Evolutionary conservation across 2,113 vertebrate species (phyloP), one percentile per base, ranked within the genome.

Genomic region (Anhinga rufa): DNA sequence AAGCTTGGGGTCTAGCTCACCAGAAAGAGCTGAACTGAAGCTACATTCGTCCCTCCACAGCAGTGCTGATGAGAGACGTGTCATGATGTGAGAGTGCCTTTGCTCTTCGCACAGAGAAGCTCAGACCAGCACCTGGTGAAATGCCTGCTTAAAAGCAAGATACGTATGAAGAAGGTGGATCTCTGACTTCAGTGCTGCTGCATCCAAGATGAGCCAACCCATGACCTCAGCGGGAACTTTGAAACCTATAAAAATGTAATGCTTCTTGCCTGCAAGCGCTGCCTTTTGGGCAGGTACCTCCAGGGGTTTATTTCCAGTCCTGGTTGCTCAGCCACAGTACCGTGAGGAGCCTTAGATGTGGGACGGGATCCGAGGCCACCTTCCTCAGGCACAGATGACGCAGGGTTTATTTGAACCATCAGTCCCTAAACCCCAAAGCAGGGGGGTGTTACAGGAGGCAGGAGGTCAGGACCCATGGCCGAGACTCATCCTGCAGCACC

Each of bases 191-290:
- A 42, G 66, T 5, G n/a, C 18, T 25, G 38, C 75, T 69, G 5
- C 5, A 10, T 15, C 31, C 0, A 0, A 65, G 64, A 60, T 2
- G 44, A 86, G 44, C 10, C 60, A 42, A 2, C 1, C 54, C 57
- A 5, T 5, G 7, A 17, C 8, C 38, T 17, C 66, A 68, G 36
- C 0, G 55, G 58, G 28, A 68, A 16, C 29, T 20, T 6, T 8
- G 26, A 54, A 79, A 66, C 7, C 54, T 14, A 1, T 28, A 25
- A 13, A 55, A 72, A 58, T 4, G 6, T 0, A 17, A 14, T 25
- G 7, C 8, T 60, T 44, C 52, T 38, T 42, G 29, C 7, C 60
- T 51, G n/a, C 44, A 66, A 74, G 61, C 54, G 1, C 38, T 38
- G 61, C 51, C 57, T 76, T 22, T 49, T 12, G 48, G 36, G 48